Percentiles rank a stretch among this genome's conserved stretches.
phyloP scores from a whole-genome alignment of 2,888 invertebrate genomes.

The Axea sp. region DNA sequence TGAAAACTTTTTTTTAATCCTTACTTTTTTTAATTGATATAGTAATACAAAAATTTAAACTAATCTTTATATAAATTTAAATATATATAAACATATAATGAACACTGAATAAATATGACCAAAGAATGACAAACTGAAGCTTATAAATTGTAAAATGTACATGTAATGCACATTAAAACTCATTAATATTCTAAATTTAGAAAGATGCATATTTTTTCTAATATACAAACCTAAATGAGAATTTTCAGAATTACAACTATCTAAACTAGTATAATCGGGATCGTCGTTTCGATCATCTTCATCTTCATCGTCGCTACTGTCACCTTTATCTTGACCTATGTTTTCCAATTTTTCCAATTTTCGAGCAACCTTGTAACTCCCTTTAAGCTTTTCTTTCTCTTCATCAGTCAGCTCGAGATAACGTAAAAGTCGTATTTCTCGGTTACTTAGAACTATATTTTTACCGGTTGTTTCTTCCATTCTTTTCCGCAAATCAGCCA shows the following conservation, averaged over 20 bases:
- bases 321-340: conserved; percentile 86
- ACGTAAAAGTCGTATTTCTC: conserved; percentile 92
- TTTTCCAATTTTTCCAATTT: conserved; percentile 94
- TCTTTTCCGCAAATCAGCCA: conserved; percentile 91
- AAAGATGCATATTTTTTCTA: neutral
- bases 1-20: no score
- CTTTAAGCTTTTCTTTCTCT: conserved; percentile 94
- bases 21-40: no score
- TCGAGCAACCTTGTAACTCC: conserved; percentile 92
- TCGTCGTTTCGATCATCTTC: conserved; percentile 83
- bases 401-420: conserved; percentile 95
- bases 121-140: no score
- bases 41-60: neutral
- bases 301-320: conserved; percentile 86
- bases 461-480: conserved; percentile 88
- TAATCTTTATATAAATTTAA: neutral
- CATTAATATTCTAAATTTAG: no score
- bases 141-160: no score
- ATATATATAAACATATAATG: no score
- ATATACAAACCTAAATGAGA: conserved; percentile 80
- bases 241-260: conserved; percentile 88
- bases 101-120: no score
- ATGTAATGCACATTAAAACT: no score
- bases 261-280: conserved; percentile 88
- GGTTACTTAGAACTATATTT: conserved; percentile 93